Evolutionary conservation across 2,797 vertebrate species (phyloP).

Genomic region (Chloroceryle amazona): DNA sequence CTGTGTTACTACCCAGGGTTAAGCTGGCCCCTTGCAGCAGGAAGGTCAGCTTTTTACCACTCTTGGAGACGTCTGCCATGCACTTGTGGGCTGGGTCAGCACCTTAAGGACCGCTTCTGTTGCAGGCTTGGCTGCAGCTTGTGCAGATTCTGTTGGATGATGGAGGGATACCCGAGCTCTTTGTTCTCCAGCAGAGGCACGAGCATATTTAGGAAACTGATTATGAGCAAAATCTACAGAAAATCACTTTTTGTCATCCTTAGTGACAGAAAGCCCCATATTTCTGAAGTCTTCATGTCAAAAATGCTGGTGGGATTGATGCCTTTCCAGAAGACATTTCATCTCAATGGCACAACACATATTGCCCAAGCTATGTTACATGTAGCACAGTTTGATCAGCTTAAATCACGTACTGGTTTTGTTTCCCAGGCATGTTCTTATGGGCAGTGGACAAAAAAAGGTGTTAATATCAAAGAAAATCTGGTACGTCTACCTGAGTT

Average conservation of each 20-base stretch:
- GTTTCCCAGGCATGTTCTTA: not conserved
- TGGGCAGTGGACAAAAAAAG: not conserved
- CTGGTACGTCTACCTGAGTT: not conserved
- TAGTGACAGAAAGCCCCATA: not conserved
- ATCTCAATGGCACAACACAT: not conserved
- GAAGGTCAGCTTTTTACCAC: not conserved
- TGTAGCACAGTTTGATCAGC: not conserved
- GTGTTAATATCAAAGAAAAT: not conserved
- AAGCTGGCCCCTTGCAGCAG: not conserved
- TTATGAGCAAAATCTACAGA: not conserved
- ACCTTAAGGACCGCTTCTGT: not conserved
- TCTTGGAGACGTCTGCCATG: accelerated
- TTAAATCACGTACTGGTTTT: not conserved
- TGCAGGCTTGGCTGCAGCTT: not conserved
- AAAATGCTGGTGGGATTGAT: not conserved
- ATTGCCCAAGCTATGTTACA: not conserved
- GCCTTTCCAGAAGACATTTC: not conserved
- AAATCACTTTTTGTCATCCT: not conserved
- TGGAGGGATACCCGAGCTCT: not conserved
- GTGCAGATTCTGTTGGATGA: not conserved
- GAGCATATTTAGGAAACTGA: not conserved
- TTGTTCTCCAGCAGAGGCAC: not conserved
- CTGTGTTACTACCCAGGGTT: not conserved
- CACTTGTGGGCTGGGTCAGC: not conserved
- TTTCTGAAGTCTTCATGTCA: not conserved